These are phyloP conservation scores for Macrobrachium nipponense DNA, from an alignment of 1,140 invertebrate species.

Conservation along the genomic window DNA sequence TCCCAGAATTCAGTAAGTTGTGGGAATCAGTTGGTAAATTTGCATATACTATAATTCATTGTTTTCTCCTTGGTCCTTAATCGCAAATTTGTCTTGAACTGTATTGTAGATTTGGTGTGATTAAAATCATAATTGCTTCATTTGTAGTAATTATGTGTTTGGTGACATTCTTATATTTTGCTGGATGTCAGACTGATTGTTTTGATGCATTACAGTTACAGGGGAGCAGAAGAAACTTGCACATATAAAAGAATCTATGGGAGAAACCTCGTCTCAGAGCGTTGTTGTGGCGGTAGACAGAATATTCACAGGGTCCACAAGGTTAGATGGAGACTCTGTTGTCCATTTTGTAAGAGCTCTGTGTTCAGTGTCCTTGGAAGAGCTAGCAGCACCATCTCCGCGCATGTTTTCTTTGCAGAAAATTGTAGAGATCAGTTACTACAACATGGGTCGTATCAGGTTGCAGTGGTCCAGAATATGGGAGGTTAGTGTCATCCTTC, in stretches of 20 bases:
- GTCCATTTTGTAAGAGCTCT: conserved; percentile 97
- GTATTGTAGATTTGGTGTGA: conserved; percentile 65
- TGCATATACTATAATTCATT: neutral
- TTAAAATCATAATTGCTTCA: neutral
- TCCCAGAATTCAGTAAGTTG: conserved; percentile 63
- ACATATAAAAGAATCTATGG: conserved; percentile 92
- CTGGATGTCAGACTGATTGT: neutral
- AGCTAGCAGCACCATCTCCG: conserved; percentile 85
- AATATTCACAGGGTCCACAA: conserved; percentile 96
- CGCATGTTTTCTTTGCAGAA: conserved; percentile 99
- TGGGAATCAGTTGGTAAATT: too few species aligned
- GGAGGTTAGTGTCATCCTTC: conserved; percentile 73
- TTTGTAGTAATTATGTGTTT: neutral
- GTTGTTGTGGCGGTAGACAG: conserved; percentile 99
- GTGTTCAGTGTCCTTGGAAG: conserved; percentile 95
- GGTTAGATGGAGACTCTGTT: conserved; percentile 97
- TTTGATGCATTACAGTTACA: conserved; percentile 41
- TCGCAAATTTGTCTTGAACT: neutral
- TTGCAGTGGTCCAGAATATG: conserved; percentile 99
- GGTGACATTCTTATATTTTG: neutral
- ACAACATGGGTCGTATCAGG: conserved; percentile 99
- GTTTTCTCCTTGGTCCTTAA: neutral
- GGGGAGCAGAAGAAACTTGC: conserved; percentile 63
- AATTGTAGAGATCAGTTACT: conserved; percentile 99
- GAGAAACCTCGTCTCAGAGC: conserved; percentile 98